phyloP scores from a whole-genome alignment of 1,140 invertebrate species.

The Philotrypesis tridentata region DNA sequence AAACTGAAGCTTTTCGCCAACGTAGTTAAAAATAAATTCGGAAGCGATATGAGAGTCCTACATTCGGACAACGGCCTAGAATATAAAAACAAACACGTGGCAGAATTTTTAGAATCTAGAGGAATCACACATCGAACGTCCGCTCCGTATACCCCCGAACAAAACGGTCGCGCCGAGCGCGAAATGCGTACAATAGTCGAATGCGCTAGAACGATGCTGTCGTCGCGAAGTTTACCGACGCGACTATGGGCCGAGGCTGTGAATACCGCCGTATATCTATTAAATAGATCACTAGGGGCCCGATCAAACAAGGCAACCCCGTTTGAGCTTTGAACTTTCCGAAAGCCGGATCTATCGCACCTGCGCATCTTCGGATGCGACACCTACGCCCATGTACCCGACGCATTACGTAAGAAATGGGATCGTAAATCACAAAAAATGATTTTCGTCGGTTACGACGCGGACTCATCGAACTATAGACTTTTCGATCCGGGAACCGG shows the following conservation, averaged over 20 bases:
- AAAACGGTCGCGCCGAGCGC: slow-evolving; percentile 66
- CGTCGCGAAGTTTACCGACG: slow-evolving; percentile 64
- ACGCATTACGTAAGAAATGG: slow-evolving; percentile 48
- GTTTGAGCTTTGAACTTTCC: slow-evolving; percentile 55
- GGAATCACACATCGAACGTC: slow-evolving; percentile 49
- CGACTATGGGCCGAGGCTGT: too few relatives aligned
- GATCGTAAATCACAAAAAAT: slow-evolving; percentile 45
- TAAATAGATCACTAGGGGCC: slow-evolving; percentile 32
- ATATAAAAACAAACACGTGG: slow-evolving; percentile 44
- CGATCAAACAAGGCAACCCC: slow-evolving; percentile 26
- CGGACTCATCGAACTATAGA: slow-evolving; percentile 51
- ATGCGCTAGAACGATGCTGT: slow-evolving; percentile 66
- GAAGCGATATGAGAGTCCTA: slow-evolving; percentile 49
- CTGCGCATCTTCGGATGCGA: slow-evolving; percentile 50
- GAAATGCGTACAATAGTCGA: slow-evolving; percentile 65
- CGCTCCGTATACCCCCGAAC: slow-evolving; percentile 64
- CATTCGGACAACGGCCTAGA: slow-evolving; percentile 54
- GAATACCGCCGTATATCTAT: slow-evolving; percentile 43
- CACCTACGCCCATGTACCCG: slow-evolving; percentile 31
- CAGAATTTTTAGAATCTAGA: slow-evolving; percentile 29
- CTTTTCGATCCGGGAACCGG: slow-evolving; percentile 45
- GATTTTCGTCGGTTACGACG: slow-evolving; percentile 51
- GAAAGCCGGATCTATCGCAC: slow-evolving; percentile 56
- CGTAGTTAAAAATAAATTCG: slow-evolving; percentile 47
- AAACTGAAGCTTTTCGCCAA: slow-evolving; percentile 52